Conservation (phyloP, 2,797 vertebrate genomes). For the Pseudomugil tenellus region DNA sequence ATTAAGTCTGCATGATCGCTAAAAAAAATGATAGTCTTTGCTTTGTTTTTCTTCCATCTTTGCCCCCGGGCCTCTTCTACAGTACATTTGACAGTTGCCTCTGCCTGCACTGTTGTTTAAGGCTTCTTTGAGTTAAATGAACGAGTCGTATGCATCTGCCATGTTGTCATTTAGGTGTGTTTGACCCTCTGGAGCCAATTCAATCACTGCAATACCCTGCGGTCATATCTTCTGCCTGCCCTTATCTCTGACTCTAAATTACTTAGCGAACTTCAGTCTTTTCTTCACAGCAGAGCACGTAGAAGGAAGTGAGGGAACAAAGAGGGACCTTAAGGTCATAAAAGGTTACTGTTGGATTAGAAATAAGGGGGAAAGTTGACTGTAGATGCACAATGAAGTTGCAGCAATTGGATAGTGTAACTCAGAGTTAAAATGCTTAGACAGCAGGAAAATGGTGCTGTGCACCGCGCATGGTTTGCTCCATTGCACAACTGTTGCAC, state of each 20-base stretch:
- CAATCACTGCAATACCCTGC: constrained; percentile 70
- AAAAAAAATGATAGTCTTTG: constrained; percentile 23
- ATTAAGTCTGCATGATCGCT: constrained; percentile 30
- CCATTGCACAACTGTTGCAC: constrained; percentile 46
- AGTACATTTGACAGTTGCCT: constrained; percentile 47
- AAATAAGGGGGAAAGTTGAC: constrained; percentile 36
- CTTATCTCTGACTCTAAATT: constrained; percentile 72
- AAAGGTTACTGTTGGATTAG: constrained; percentile 49
- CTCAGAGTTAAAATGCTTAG: constrained; percentile 20
- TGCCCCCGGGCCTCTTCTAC: constrained; percentile 34
- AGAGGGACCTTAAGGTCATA: constrained; percentile 51
- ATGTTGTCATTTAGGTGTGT: constrained; percentile 72
- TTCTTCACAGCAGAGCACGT: constrained; percentile 50
- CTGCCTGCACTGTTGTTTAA: constrained; percentile 35
- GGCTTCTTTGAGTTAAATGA: constrained; percentile 56
- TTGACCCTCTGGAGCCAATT: constrained; percentile 73
- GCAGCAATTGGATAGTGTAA: constrained; percentile 15
- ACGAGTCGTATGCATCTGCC: constrained; percentile 46
- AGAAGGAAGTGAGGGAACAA: constrained; percentile 37
- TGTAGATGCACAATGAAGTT: constrained; percentile 42
- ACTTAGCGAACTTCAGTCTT: constrained; percentile 49
- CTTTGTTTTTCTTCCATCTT: constrained; percentile 39
- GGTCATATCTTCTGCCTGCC: constrained; percentile 66
- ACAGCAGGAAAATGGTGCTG: constrained; percentile 41
- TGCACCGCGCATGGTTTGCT: constrained; percentile 24